These are phyloP conservation scores for Smutsia gigantea DNA, from an alignment of 2,797 vertebrate species.

Conservation along the genomic window DNA sequence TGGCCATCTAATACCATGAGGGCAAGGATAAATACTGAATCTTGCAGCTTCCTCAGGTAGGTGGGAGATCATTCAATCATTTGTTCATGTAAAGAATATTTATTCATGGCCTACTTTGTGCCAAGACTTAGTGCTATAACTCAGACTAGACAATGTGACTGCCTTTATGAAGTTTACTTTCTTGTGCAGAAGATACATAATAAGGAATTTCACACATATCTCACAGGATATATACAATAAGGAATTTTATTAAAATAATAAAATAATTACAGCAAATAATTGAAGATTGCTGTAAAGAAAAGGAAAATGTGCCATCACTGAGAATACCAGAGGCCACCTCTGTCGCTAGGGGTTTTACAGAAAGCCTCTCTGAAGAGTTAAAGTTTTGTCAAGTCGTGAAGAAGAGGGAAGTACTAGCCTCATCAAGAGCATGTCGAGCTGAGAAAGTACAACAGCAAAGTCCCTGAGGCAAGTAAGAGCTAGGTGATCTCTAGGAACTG, in stretches of 20 bases:
- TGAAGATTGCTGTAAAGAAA: neutral
- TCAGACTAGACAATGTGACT: neutral
- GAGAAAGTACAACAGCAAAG: neutral
- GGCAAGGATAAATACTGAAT: neutral
- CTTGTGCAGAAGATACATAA: neutral
- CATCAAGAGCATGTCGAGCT: neutral
- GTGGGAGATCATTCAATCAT: neutral
- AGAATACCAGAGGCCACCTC: neutral
- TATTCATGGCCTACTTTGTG: neutral
- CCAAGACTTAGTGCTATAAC: neutral
- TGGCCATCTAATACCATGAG: neutral
- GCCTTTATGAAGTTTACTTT: neutral
- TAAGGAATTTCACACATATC: neutral
- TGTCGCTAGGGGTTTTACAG: neutral
- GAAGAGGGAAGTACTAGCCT: neutral
- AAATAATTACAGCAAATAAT: conserved; percentile 9
- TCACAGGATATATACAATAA: neutral
- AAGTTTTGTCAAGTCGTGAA: neutral
- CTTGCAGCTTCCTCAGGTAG: neutral
- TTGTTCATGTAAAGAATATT: conserved; percentile 23
- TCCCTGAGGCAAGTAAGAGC: neutral
- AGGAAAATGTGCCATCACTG: neutral
- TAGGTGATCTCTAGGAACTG: neutral
- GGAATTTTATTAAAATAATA: neutral
- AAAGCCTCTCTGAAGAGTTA: neutral